A percentile compares a stretch with the other conserved stretches of the same genome.
These are phyloP conservation scores for Microcebus murinus DNA, from an alignment of 2,113 vertebrate genomes.

Conservation along the genomic window DNA sequence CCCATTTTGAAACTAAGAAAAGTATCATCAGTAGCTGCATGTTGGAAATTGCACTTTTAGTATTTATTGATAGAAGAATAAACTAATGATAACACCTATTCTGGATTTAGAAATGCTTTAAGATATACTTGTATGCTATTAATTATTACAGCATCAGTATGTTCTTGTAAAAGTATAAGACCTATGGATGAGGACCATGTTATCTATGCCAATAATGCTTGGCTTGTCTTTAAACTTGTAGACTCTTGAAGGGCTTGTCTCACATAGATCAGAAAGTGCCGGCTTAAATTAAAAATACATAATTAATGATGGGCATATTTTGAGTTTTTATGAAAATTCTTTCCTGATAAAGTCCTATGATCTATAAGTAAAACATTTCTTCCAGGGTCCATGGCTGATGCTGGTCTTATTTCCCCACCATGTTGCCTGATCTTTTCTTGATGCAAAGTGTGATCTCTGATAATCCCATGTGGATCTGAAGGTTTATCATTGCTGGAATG, in stretches of 20 bases:
- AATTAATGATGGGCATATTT: not conserved
- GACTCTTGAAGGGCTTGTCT: not conserved
- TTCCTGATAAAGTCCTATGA: not conserved
- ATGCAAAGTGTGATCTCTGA: not conserved
- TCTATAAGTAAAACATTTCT: constrained; percentile 33
- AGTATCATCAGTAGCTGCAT: not conserved
- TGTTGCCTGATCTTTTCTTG: not conserved
- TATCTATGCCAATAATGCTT: not conserved
- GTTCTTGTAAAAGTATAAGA: not conserved
- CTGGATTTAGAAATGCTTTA: not conserved
- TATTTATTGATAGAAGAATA: not conserved
- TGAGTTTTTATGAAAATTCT: constrained; percentile 3
- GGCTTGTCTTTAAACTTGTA: not conserved
- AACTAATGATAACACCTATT: not conserved
- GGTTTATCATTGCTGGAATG: not conserved
- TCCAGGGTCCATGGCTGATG: not conserved
- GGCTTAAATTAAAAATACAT: not conserved
- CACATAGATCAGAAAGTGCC: not conserved
- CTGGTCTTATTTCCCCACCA: not conserved
- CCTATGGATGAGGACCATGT: not conserved
- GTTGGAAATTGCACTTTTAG: not conserved
- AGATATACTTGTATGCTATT: not conserved
- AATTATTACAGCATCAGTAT: not conserved
- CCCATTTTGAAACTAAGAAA: not conserved
- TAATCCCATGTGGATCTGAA: not conserved